Evolutionary conservation across 2,888 invertebrate species (phyloP).

Genomic region (Euphydryas editha): DNA sequence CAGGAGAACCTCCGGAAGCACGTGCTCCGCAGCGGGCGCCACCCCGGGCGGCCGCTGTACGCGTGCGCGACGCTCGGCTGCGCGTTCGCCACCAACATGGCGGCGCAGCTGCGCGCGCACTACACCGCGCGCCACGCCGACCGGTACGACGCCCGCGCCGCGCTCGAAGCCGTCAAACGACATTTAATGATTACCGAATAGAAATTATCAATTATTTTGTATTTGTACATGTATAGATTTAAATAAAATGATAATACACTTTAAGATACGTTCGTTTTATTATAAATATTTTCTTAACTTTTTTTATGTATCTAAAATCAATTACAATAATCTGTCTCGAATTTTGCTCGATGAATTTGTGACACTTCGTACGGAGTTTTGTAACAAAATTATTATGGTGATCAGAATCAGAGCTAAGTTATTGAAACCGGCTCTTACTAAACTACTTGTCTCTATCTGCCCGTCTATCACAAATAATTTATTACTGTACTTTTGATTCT

Average conservation of each 20-base stretch:
- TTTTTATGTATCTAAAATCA: too few species aligned
- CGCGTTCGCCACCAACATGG: conserved; percentile 84
- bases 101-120: conserved; percentile 87
- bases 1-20: conserved; percentile 96
- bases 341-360: too few species aligned
- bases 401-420: too few species aligned
- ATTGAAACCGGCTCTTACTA: too few species aligned
- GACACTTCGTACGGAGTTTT: too few species aligned
- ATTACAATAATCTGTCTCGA: too few species aligned
- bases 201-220: neutral
- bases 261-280: neutral
- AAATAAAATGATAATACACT: neutral
- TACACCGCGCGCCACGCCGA: conserved; percentile 82
- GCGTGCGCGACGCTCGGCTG: conserved; percentile 90
- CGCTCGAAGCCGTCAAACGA: conserved; percentile 68
- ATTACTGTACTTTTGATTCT: too few species aligned
- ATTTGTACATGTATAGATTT: neutral
- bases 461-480: too few species aligned
- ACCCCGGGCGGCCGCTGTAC: conserved; percentile 90
- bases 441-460: too few species aligned
- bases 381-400: too few species aligned
- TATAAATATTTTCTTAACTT: neutral
- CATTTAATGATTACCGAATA: conserved; percentile 54
- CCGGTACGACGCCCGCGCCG: conserved; percentile 77
- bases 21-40: conserved; percentile 90